Base-by-base conservation (phyloP, 2,888 invertebrate species). In the Nemoura dubitans region DNA sequence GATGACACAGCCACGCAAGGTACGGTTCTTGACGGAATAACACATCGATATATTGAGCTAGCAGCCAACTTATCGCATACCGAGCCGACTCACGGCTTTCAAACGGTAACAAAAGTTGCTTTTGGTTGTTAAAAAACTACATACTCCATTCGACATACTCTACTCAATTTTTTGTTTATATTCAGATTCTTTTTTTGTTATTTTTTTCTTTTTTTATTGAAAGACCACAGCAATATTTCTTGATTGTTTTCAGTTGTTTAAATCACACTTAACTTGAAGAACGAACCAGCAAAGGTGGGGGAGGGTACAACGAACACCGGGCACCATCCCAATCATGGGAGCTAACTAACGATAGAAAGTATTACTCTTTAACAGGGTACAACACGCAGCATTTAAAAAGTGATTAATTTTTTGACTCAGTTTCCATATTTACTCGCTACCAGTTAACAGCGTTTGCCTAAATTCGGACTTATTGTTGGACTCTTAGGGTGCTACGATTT, bases 171-270 rank as follows among this genome's bases (percentile, higher is more conserved):
- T 29, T 78, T 36, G 29, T 42, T 42, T 42, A 83, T 83, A 43
- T 59, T 84, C 88, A 89, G 86, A 87, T 87, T 89, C 88, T 87
- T 87, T 88, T 86, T 88, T 88, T 87, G 59, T 59, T 2, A 14
- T 7, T 87, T 87, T 86, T 76, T n/a, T 30, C 76, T 88, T 84
- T 86, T 88, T 87, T 87, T 88, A 87, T 89, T 89, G 88, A 89
- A 89, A 89, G 88, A 89, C 88, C 88, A 89, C 88, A 88, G 88
- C 88, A 89, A 89, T 87, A 88, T 88, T 89, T 88, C 88, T 88
- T 88, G 88, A 89, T 89, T 89, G 88, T 89, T 88, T 88, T 88
- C 87, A 86, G 87, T 87, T 88, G 86, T 88, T 87, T 86, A 88
- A 88, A 89, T 88, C 88, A 89, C 88, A 89, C 88, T 88, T 87